phyloP scores from a whole-genome alignment of 2,797 vertebrate genomes.

The Sebastes trivittatus region DNA sequence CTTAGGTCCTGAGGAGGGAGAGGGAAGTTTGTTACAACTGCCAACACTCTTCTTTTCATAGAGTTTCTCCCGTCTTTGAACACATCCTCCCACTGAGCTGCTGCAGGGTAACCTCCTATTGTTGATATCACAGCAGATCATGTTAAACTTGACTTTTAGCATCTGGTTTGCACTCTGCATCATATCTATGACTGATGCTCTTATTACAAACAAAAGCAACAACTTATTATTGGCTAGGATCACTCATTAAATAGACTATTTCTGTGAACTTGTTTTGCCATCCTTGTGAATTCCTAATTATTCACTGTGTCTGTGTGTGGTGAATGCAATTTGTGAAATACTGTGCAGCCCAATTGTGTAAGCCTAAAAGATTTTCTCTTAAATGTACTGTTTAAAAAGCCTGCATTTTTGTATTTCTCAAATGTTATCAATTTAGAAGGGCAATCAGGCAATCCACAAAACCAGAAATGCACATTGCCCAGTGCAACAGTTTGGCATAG shows the following conservation, averaged over 20 bases:
- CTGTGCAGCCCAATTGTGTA: background rate
- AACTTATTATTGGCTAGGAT: background rate
- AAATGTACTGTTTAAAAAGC: background rate
- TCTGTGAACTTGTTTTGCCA: too few relatives aligned
- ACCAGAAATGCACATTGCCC: background rate
- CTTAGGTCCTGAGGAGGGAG: background rate
- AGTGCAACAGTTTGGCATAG: too few relatives aligned
- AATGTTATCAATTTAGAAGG: background rate
- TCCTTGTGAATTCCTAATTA: too few relatives aligned
- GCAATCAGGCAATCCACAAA: background rate
- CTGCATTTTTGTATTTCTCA: background rate
- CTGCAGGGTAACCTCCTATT: background rate
- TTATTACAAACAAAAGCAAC: background rate
- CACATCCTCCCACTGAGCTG: background rate
- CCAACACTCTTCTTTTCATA: background rate
- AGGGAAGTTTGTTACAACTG: constrained; percentile 1
- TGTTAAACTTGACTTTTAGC: background rate
- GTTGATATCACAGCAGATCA: background rate
- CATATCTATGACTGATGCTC: too few relatives aligned
- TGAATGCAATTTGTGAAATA: background rate
- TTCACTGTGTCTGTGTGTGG: background rate
- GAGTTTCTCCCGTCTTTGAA: background rate
- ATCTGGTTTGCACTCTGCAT: background rate
- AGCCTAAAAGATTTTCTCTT: background rate
- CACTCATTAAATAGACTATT: background rate